Base-by-base conservation (phyloP, 30 jellyfish, hydroid and myxozoan genomes). In the Hydractinia symbiolongicarpus region DNA sequence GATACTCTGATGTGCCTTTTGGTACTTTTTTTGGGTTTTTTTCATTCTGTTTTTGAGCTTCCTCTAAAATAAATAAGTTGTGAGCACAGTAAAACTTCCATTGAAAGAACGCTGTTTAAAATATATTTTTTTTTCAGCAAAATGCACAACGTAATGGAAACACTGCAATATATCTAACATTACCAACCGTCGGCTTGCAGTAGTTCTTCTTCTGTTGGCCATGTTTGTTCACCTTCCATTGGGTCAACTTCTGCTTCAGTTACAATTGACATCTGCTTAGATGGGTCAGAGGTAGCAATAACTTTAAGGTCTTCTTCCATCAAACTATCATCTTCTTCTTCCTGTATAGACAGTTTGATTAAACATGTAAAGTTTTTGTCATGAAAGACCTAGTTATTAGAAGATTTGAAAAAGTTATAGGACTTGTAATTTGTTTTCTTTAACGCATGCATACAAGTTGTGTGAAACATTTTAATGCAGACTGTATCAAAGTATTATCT, bases 1-100 rank as follows among this genome's bases (percentile, higher is more conserved):
- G 97, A 52, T 90, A 90, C 8, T 90, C 96, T 13, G 97, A 90
- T 17, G 97, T 85, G n/a, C 97, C 97, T 66, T 90, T 81, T 8
- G 96, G 95, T 9, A 85, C 84, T 76, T 50, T 76, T 64, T 75
- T 90, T 67, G 13, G 74, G 55, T 30, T 78, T n/a, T n/a, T 73
- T 9, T 66, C 83, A 21, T 55, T 77, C 3, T 73, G 54, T 30
- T 72, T 77, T 62, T 81, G 74, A 66, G 54, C 95, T 71, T 86
- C 67, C 62, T 67, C 84, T 81, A 50, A 7, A 51, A 50, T 5
- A 15, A 19, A 19, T 5, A 19, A 6, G 30, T 13, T 2, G 14
- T 10, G 2, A 30, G 1, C 2, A 30, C 44, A 30, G 44, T 2
- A 30, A 2, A 30, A 30, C 44, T 30, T 30, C 44, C 44, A 30